Conservation (phyloP, 2,113 vertebrate species). For the Scalopus aquaticus region DNA sequence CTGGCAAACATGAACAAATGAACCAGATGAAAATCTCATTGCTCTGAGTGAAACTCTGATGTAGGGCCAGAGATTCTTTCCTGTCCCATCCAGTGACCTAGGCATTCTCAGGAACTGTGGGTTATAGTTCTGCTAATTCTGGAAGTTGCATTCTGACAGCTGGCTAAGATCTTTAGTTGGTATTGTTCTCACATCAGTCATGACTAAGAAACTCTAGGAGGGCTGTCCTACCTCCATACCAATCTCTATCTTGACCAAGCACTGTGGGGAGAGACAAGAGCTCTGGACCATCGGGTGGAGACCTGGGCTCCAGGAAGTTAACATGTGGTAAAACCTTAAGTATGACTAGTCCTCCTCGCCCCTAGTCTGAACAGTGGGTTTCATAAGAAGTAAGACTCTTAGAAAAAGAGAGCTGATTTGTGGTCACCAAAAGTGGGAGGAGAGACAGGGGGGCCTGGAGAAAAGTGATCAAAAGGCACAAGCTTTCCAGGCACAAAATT, state of each 20-base stretch:
- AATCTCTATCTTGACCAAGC: background rate
- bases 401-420: background rate
- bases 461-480: background rate
- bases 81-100: background rate
- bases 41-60: background rate
- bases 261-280: background rate
- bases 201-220: background rate
- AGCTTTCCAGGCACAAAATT: too few species aligned
- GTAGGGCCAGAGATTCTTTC: background rate
- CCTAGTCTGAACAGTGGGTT: background rate
- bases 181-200: background rate
- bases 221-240: background rate
- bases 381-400: background rate
- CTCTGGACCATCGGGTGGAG: background rate
- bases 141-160: background rate
- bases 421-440: background rate
- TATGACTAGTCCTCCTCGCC: too few species aligned
- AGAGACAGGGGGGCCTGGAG: background rate
- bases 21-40: background rate
- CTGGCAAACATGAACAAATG: background rate
- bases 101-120: background rate
- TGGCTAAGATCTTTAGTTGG: background rate
- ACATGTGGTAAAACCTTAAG: rapidly evolving
- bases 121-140: background rate
- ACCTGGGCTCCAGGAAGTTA: background rate